phyloP scores from a whole-genome alignment of 2,113 vertebrate genomes.

The Procavia capensis region DNA sequence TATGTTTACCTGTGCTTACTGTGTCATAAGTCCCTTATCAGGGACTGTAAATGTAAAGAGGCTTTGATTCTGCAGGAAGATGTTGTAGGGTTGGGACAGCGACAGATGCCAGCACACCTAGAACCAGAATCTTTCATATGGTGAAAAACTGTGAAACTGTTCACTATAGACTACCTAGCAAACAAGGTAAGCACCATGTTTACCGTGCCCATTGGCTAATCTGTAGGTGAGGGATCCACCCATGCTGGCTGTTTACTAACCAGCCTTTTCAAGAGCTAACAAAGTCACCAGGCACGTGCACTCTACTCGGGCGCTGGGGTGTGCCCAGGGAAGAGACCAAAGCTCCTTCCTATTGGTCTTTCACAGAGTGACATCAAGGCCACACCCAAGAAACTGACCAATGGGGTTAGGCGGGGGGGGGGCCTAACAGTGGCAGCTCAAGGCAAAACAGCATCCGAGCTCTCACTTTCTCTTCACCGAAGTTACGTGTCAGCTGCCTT shows the following conservation, averaged over 20 bases:
- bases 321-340: not conserved
- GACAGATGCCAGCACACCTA: no score
- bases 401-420: constrained; percentile 6
- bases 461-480: not conserved
- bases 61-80: no score
- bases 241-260: not conserved
- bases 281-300: not conserved
- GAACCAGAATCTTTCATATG: no score
- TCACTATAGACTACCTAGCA: no score
- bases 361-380: not conserved
- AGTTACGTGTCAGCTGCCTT: not conserved
- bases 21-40: no score
- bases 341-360: constrained; percentile 42
- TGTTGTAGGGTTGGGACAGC: no score
- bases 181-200: no score
- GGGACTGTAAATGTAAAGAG: no score
- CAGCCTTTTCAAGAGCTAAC: not conserved
- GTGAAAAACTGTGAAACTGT: no score
- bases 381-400: constrained; percentile 44
- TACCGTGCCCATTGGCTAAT: no score
- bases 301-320: not conserved
- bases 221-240: no score
- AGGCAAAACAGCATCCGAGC: not conserved
- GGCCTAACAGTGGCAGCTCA: not conserved
- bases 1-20: no score